Percentiles rank a stretch among this genome's conserved stretches.
Evolutionary conservation across 2,888 invertebrate species (phyloP).

Genomic region (Eilema griseolum): DNA sequence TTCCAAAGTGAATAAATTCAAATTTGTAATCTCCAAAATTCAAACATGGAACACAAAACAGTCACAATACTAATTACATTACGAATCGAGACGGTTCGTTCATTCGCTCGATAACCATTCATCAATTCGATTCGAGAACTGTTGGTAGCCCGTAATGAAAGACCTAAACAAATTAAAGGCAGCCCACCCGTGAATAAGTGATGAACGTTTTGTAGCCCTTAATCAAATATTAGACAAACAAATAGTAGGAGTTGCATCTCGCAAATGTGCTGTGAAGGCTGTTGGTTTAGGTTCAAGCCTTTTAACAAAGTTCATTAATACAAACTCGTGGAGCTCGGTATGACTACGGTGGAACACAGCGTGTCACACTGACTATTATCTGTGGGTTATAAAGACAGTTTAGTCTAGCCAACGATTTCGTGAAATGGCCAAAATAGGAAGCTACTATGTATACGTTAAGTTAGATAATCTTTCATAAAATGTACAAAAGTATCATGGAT

Average conservation of each 20-base stretch:
- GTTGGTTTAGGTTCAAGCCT: conserved; percentile 21
- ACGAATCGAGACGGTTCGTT: conserved; percentile 30
- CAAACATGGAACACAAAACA: conserved; percentile 28
- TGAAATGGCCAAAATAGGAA: too few relatives aligned
- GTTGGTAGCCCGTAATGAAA: conserved; percentile 47
- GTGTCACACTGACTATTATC: not conserved
- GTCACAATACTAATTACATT: conserved; percentile 34
- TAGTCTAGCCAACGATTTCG: too few relatives aligned
- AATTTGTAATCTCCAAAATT: conserved; percentile 2
- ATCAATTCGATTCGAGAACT: conserved; percentile 47
- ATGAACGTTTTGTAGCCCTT: conserved; percentile 52
- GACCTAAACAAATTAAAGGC: conserved; percentile 57
- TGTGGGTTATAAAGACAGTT: not conserved
- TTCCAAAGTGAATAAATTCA: conserved; percentile 4
- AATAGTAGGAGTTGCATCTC: conserved; percentile 45
- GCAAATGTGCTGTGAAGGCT: conserved; percentile 20
- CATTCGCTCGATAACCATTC: conserved; percentile 35
- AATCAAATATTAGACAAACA: conserved; percentile 52
- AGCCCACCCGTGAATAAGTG: conserved; percentile 54
- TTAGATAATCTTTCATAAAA: too few relatives aligned
- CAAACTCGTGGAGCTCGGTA: not conserved
- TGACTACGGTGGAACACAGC: not conserved
- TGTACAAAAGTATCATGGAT: too few relatives aligned
- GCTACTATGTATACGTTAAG: too few relatives aligned
- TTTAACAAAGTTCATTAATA: conserved; percentile 12